These are phyloP conservation scores for Anhinga anhinga DNA, from an alignment of 2,113 vertebrate genomes.

Conservation along the genomic window DNA sequence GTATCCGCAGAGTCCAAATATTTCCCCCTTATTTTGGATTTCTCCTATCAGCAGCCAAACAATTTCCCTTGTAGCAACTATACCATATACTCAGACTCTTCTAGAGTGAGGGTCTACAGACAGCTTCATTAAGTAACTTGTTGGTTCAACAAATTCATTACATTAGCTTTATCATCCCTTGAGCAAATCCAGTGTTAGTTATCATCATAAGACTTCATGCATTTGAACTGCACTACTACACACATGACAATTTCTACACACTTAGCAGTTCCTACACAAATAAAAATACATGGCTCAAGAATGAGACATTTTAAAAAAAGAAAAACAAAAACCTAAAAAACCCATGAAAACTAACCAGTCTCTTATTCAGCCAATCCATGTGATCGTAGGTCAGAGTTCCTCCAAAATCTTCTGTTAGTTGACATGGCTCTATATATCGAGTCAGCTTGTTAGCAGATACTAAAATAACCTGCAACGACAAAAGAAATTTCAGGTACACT, in stretches of 20 bases:
- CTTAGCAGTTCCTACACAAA: not conserved
- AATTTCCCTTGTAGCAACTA: not conserved
- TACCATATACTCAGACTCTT: not conserved
- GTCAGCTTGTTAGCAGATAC: slow-evolving; percentile 98
- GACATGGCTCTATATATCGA: slow-evolving; percentile 95
- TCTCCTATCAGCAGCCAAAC: not conserved
- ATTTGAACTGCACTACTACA: not conserved
- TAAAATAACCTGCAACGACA: slow-evolving; percentile 89
- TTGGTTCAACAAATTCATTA: not conserved
- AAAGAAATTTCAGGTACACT: not conserved
- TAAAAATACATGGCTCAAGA: not conserved
- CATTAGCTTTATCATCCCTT: not conserved
- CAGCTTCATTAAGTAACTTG: not conserved
- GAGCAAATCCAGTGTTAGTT: not conserved
- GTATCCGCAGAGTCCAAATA: not conserved
- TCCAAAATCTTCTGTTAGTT: slow-evolving; percentile 96
- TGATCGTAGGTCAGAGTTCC: slow-evolving; percentile 97
- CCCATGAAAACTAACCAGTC: slow-evolving; percentile 82
- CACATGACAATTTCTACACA: rapidly evolving
- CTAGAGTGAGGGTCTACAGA: not conserved
- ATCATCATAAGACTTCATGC: not conserved
- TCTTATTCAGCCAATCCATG: slow-evolving; percentile 97
- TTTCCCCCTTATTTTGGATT: not conserved
- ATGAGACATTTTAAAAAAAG: not conserved
- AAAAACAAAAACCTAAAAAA: not conserved